Evolutionary conservation across 2,888 invertebrate species (phyloP).

Genomic region (Athetis lepigone): DNA sequence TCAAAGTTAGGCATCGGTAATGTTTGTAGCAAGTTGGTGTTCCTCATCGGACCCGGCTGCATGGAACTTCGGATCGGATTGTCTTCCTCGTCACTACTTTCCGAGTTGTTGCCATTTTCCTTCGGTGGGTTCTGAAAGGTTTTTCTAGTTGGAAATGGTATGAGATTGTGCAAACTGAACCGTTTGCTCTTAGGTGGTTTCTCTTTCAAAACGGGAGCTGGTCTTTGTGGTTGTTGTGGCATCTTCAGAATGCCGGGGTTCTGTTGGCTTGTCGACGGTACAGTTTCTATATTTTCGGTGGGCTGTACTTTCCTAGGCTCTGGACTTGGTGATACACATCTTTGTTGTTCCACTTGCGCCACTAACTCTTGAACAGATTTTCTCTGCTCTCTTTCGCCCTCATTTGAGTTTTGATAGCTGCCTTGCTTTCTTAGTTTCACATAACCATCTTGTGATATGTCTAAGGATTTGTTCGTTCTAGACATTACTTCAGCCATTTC

Average conservation of each 20-base stretch:
- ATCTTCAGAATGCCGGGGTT: constrained; percentile 80
- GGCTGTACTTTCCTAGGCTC: constrained; percentile 79
- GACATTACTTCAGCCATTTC: constrained; percentile 81
- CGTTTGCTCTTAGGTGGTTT: constrained; percentile 87
- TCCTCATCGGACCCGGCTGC: constrained; percentile 90
- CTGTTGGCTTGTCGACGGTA: constrained; percentile 71
- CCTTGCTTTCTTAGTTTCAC: constrained; percentile 84
- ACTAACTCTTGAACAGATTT: constrained; percentile 92
- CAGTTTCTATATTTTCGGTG: constrained; percentile 72
- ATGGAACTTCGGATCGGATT: constrained; percentile 84
- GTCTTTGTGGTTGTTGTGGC: constrained; percentile 86
- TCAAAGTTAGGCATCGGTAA: constrained; percentile 91
- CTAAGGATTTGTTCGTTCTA: constrained; percentile 80
- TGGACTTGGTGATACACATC: constrained; percentile 83
- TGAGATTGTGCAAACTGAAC: constrained; percentile 88
- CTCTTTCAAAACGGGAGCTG: constrained; percentile 86
- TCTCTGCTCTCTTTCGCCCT: constrained; percentile 79
- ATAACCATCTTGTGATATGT: constrained; percentile 89
- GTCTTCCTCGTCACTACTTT: constrained; percentile 91
- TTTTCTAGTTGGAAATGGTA: constrained; percentile 89
- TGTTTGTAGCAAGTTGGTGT: constrained; percentile 88
- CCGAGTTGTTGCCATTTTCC: constrained; percentile 89
- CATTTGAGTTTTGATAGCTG: constrained; percentile 70
- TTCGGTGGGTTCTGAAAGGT: constrained; percentile 86
- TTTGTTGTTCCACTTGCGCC: constrained; percentile 90